Evolutionary conservation across 2,797 vertebrate species (phyloP), one percentile per base, ranked within the genome.

Genomic region (Acrossocheilus wenchowensis): DNA sequence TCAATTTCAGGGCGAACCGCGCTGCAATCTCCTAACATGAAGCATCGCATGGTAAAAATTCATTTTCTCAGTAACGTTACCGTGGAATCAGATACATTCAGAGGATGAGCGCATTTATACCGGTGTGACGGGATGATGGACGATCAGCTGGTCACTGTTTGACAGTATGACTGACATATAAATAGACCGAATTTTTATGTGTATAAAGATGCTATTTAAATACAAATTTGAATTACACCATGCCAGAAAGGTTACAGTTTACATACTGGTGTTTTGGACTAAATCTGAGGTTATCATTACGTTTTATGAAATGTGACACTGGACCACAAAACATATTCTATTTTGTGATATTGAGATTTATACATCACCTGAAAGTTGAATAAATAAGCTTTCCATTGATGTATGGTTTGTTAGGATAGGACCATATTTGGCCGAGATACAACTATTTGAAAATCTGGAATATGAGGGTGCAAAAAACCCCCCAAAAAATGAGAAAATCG

Each of bases 71-170:
- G 60, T 84, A 39, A 17, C 30, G 19, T 48, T 83, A 62, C 17
- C n/a, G 23, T 43, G 45, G 12, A 71, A 50, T 75, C 36, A 23
- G 69, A 84, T 57, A 57, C 52, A 52, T 17, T 6, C 17, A 23
- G 8, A 60, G 12, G 19, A 26, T 11, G 43, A 12, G 60, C 21
- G 36, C 23, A 9, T 78, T 64, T 4, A 52, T 68, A 68, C 60
- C 10, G 62, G 36, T 30, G 48, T 78, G 83, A 66, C 23, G 60
- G 10, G 64, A 68, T 68, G 57, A 68, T 68, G 57, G 19, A 48
- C 7, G 72, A 68, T 77, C 73, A 84, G 72, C 71, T 83, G 72
- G 64, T 75, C 71, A 57, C 12, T 72, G 50, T 19, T 19, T 66
- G 30, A 50, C 73, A 64, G 6, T n/a, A 39, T 41, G 57, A 14